Base-by-base conservation (phyloP, 2,888 invertebrate genomes). In the Pachydiplax longipennis region DNA sequence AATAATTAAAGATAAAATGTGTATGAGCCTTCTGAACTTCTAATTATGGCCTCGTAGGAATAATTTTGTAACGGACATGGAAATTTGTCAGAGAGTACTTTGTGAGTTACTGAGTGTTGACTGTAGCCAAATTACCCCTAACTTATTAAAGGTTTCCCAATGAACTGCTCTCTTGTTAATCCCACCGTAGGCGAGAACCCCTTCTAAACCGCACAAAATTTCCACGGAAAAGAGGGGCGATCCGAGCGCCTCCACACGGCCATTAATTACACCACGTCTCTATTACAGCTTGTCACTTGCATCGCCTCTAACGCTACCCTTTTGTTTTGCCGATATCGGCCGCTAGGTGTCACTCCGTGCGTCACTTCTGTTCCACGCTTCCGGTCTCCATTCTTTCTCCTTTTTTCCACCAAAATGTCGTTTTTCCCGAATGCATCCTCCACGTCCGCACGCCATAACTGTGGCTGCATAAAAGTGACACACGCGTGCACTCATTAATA, bases 191-290 rank as follows among this genome's bases (percentile, higher is more conserved):
- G 48, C n/a, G n/a, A 53, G 48, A 53, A 53, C 15, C 53, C 53
- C 53, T 53, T 53, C 53, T 53, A 53, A 53, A 25, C 31, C 73
- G 5, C 65, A n/a, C 65, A 31, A 73, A 25, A 58, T 31, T 25
- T 35, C 44, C 31, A 15, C 4, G 87, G 53, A 22, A 18, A 48
- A 82, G 44, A 44, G 73, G 3, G 73, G 12, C 25, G 2, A 73
- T 13, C 12, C 18, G 53, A 53, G 53, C 53, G 53, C 31, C 65
- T 65, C 65, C 18, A 65, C 1, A 15, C 25, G 61, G 87, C 87
- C 87, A 87, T 87, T 87, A 87, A 61, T 87, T 87, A 87, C 87
- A 37, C 87, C 37, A 87, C 61, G 87, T 87, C 61, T 87, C 61
- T 61, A 87, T 65, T 87, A 87, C 48, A 37, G 87, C 87, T 87